phyloP scores from a whole-genome alignment of 1,140 invertebrate genomes.

The Bombus consobrinus region DNA sequence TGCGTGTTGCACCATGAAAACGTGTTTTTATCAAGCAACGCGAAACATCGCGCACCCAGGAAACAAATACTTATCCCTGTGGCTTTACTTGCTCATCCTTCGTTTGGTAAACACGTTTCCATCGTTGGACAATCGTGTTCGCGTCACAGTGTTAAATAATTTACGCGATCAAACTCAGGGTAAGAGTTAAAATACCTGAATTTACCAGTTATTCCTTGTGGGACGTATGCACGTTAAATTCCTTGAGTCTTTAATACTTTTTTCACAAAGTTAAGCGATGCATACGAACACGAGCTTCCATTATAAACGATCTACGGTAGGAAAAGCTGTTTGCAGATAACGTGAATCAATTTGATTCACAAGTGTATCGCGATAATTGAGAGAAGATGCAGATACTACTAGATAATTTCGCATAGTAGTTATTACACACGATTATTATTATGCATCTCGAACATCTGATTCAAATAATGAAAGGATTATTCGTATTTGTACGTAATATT shows the following conservation, averaged over 20 bases:
- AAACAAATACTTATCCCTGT: background rate
- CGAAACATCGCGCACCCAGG: background rate
- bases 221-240: background rate
- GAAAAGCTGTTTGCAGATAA: background rate
- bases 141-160: background rate
- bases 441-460: background rate
- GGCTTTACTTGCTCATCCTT: background rate
- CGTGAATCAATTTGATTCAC: conserved; percentile 22
- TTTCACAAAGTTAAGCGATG: background rate
- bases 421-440: conserved; percentile 17
- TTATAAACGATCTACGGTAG: too few species aligned
- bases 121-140: background rate
- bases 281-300: background rate
- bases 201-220: background rate
- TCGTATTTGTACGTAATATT: background rate
- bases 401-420: conserved; percentile 1
- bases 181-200: background rate
- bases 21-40: background rate
- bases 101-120: background rate
- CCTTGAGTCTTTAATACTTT: background rate
- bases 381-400: background rate
- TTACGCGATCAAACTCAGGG: too few species aligned
- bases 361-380: conserved; percentile 20
- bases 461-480: conserved; percentile 15
- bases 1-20: background rate